A percentile compares a stretch with the other conserved stretches of the same genome.
Conservation (phyloP, 2,888 invertebrate species). For the Dioctria linearis region DNA sequence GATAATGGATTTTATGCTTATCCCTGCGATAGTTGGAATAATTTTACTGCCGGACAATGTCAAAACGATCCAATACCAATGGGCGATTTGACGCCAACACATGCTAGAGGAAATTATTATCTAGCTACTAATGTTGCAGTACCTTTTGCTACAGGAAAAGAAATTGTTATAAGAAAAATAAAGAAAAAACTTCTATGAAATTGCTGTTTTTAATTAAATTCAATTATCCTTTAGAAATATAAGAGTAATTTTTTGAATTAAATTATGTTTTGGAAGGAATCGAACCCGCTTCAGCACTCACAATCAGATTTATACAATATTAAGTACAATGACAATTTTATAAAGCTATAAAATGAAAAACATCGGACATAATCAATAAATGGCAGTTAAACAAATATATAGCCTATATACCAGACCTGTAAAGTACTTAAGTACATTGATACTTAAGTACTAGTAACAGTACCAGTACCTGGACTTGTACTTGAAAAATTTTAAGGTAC, state of each 20-base stretch:
- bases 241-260: too few species aligned
- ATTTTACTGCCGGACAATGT: conserved; percentile 65
- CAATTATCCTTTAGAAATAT: too few species aligned
- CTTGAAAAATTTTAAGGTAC: too few species aligned
- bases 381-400: conserved; percentile 36
- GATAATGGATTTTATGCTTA: conserved; percentile 73
- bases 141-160: conserved; percentile 72
- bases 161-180: background rate
- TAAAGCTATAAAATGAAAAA: conserved; percentile 47
- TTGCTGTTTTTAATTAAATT: too few species aligned
- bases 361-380: conserved; percentile 13
- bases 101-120: conserved; percentile 75
- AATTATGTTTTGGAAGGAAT: too few species aligned
- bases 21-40: conserved; percentile 74
- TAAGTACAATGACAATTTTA: conserved; percentile 49
- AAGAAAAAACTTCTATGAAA: background rate
- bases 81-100: conserved; percentile 73
- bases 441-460: too few species aligned
- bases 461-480: too few species aligned
- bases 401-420: too few species aligned
- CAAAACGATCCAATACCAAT: conserved; percentile 71
- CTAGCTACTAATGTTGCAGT: conserved; percentile 74
- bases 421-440: too few species aligned
- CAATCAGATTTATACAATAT: background rate
- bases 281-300: too few species aligned